A percentile compares a stretch with the other conserved stretches of the same genome.
phyloP scores from a whole-genome alignment of 1,140 invertebrate genomes.

The Homalodisca vitripennis region DNA sequence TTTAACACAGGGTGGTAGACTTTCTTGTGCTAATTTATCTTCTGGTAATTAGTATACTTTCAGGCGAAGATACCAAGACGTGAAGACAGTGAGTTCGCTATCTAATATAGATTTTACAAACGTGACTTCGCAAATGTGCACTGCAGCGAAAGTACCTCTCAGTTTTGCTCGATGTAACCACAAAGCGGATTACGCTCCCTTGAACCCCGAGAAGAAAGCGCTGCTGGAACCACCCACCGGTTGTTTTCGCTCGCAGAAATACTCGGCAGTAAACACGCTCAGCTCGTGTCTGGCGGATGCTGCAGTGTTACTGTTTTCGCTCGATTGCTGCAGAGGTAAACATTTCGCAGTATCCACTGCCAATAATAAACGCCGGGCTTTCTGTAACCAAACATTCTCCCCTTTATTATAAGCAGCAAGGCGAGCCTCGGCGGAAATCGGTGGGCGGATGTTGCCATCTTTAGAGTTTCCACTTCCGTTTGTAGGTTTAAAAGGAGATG shows the following conservation, averaged over 20 bases:
- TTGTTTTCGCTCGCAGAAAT: not conserved
- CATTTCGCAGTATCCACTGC: not conserved
- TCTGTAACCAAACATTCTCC: constrained; percentile 1
- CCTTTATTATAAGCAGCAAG: constrained; percentile 17
- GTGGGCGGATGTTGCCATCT: constrained; percentile 29
- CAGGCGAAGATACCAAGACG: too few species aligned
- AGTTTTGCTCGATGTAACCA: too few species aligned
- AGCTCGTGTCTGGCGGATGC: not conserved
- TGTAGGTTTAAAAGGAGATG: constrained; percentile 30
- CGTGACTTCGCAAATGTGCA: too few species aligned
- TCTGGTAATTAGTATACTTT: too few species aligned
- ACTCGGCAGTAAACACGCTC: not conserved
- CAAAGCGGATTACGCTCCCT: too few species aligned
- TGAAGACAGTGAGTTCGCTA: too few species aligned
- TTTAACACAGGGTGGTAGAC: too few species aligned
- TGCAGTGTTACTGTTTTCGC: not conserved
- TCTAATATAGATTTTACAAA: too few species aligned
- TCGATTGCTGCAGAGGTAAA: not conserved
- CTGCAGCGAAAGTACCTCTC: too few species aligned
- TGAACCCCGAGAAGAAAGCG: too few species aligned
- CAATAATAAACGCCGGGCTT: constrained; percentile 4
- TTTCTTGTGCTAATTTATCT: too few species aligned
- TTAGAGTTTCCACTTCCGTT: constrained; percentile 31
- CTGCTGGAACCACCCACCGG: not conserved
- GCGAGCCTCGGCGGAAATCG: constrained; percentile 18